Base-by-base conservation (phyloP, 2,113 vertebrate species). In the Aldabrachelys gigantea region DNA sequence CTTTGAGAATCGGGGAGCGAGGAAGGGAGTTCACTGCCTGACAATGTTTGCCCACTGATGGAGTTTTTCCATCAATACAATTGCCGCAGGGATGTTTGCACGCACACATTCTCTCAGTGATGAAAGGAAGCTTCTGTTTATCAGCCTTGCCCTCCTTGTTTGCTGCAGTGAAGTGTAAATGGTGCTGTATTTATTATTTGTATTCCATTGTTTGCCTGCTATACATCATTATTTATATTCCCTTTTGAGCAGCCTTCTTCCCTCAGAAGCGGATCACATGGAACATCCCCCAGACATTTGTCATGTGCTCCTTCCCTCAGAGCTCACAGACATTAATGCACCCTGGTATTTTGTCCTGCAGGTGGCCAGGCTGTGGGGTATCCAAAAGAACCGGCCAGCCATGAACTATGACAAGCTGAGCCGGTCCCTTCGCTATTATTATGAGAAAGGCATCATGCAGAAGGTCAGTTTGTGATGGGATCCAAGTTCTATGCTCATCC, bases 391-490 rank as follows among this genome's bases (percentile, higher is more conserved):
- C 98, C 99, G 99, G 91, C 99, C 99, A 25, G 99, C 99, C 98
- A 99, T 99, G 99, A 99, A 99, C 97, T 99, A 99, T 0, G 99
- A 99, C 99, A 99, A 99, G 97, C 98, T 99, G 97, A 99, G 99
- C 89, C 99, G 99, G 41, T 99, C 99, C 0, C 99, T 99, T 90
- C 99, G 99, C 93, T 99, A 99, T 92, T 99, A 99, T 85, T 99
- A 99, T 0, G 99, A 99, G 97, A 99, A 99, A 93, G 99, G 99
- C 98, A 99, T 99, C 97, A 99, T 99, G 99, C 99, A 99, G 98
- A 99, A 99, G 99, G 99, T 99, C 96, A 72, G 89, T 90, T 29
- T 69, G 83, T 49, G 86, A n/a, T 57, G 72, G 59, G 80, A 80
- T 21, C 1, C 16, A 5, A 14, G 25, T 3, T 5, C 38, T 2